Percentiles rank a stretch among this genome's conserved stretches.
These are phyloP conservation scores for Asarcornis scutulata DNA, from an alignment of 2,113 vertebrate species.

Conservation along the genomic window DNA sequence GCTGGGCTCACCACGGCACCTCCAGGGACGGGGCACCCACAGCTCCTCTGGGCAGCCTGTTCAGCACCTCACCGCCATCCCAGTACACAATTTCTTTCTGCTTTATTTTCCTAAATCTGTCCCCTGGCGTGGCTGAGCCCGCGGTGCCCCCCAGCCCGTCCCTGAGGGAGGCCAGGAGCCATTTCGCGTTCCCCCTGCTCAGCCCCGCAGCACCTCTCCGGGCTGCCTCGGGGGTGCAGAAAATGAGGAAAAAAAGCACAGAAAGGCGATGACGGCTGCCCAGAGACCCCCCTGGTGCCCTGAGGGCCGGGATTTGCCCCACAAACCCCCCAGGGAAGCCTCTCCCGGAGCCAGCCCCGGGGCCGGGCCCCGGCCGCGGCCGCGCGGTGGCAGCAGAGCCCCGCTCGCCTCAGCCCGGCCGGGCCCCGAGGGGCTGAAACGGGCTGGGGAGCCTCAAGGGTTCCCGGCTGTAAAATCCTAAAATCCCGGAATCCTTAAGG, in stretches of 20 bases:
- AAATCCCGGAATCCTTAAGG: too few relatives aligned
- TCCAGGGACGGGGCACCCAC: too few relatives aligned
- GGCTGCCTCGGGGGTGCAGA: too few relatives aligned
- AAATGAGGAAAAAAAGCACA: accelerated
- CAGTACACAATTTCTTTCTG: too few relatives aligned
- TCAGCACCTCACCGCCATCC: neutral
- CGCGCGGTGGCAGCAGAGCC: slow-evolving; percentile 38
- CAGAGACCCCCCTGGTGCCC: too few relatives aligned
- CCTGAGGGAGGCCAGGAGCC: neutral
- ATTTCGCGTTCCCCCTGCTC: neutral
- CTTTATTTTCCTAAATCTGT: neutral
- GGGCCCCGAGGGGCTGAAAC: neutral
- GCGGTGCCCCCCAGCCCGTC: neutral
- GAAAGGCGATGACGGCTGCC: neutral
- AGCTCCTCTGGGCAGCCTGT: too few relatives aligned
- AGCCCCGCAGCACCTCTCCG: neutral
- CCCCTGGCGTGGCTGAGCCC: neutral
- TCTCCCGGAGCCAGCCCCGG: neutral
- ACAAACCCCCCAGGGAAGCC: neutral
- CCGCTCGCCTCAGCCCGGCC: neutral
- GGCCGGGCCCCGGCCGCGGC: neutral
- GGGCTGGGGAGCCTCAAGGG: neutral
- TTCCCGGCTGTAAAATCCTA: neutral
- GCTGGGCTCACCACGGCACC: neutral
- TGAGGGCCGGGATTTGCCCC: neutral